Percentiles rank a stretch among this genome's conserved stretches.
Conservation (phyloP, 2,888 invertebrate species). For the Cancer borealis region DNA sequence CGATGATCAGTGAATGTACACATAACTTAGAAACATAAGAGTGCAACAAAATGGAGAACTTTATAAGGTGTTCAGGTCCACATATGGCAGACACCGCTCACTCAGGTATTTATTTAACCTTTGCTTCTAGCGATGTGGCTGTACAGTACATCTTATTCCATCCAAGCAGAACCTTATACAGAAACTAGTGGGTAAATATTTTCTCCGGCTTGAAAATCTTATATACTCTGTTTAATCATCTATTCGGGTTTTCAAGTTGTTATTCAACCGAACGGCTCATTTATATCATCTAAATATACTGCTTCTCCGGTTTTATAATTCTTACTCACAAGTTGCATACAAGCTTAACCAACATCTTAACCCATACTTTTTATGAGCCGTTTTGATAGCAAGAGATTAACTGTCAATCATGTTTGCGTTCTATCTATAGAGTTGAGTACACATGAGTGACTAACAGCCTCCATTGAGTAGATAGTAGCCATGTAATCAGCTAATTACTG, state of each 20-base stretch:
- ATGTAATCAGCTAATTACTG: not conserved
- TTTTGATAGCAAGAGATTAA: not conserved
- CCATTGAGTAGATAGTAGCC: not conserved
- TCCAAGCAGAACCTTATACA: not conserved
- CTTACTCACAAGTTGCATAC: not conserved
- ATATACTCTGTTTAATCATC: not conserved
- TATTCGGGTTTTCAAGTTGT: not conserved
- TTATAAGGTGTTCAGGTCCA: not conserved
- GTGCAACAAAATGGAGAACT: not conserved
- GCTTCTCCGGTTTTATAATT: not conserved
- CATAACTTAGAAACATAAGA: not conserved
- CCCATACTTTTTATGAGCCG: not conserved
- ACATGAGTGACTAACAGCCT: not conserved
- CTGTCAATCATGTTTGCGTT: not conserved
- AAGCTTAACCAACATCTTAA: not conserved
- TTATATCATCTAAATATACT: not conserved
- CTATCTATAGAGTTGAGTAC: not conserved
- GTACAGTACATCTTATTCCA: not conserved
- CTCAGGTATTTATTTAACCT: slow-evolving; percentile 26
- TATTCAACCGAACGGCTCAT: not conserved
- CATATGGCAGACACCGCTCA: not conserved
- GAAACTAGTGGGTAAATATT: not conserved
- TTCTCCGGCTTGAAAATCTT: not conserved
- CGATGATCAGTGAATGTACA: not conserved
- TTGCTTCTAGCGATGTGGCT: not conserved